Base-by-base conservation (phyloP, 2,797 vertebrate genomes). In the Spinibarbus caldwelli region DNA sequence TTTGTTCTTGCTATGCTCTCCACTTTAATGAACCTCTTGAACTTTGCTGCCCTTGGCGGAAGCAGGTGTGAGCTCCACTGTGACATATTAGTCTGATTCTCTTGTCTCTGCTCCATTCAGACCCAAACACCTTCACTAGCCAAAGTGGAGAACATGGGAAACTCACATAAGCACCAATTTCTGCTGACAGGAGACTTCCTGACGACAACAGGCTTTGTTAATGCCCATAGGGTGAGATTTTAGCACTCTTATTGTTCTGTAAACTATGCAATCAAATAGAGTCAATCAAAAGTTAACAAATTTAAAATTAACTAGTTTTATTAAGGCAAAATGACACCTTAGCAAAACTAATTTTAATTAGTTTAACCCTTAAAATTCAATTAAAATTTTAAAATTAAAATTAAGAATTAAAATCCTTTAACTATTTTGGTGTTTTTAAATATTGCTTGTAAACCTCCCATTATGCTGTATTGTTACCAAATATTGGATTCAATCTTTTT, bases 11-110 rank as follows among this genome's bases (percentile, higher is more conserved):
- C 36, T 73, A 78, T 64, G 84, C 83, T 86, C 77, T 78, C 41
- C 6, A 26, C 31, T 89, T 34, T 43, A 88, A 89, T 75, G 45
- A 87, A 52, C 67, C 85, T 88, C 85, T 89, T 89, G 78, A 84
- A 86, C 83, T 87, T 75, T 79, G 77, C 62, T 85, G 41, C 78
- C 80, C 78, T 57, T 54, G 88, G 68, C 70, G 80, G 81, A 88
- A 88, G 87, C 89, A 89, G 87, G 89, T 88, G 87, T 87, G 75
- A 87, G 83, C 81, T 79, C 70, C 66, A 78, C 77, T 41, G 2
- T 83, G 52, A 77, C 82, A 82, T 62, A 86, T 86, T 73, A 54
- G 71, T 34, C 78, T 64, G n/a, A 78, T 36, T 87, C 72, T 82
- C 83, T 89, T 88, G 80, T 89, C 49, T 45, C 66, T 49, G 67